Percentiles rank a stretch among this genome's conserved stretches.
Evolutionary conservation across 2,113 vertebrate genomes (phyloP).

Genomic region (Mellivora capensis): DNA sequence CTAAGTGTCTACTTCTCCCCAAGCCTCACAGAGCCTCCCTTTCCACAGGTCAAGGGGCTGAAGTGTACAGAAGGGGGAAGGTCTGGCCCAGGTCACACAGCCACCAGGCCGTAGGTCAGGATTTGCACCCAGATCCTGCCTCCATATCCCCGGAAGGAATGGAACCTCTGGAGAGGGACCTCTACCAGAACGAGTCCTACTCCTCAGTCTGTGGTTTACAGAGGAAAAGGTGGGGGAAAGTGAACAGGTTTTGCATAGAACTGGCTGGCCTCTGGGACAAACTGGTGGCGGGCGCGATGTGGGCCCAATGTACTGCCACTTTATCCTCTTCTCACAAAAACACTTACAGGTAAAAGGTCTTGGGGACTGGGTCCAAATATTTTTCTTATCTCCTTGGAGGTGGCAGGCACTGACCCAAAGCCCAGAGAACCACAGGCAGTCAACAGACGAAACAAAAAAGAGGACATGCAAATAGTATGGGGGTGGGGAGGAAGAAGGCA

Average conservation of each 20-base stretch:
- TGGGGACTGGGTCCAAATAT: background rate
- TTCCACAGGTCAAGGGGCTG: background rate
- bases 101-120: rapidly evolving
- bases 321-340: background rate
- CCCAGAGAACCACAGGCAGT: background rate
- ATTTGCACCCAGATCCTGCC: background rate
- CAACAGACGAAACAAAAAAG: background rate
- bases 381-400: background rate
- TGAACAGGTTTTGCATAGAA: background rate
- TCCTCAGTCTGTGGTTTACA: background rate
- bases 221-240: background rate
- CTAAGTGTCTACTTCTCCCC: background rate
- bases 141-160: background rate
- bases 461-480: background rate
- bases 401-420: background rate
- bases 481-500: background rate
- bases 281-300: rapidly evolving
- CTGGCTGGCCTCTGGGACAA: background rate
- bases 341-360: background rate
- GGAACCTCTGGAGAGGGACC: background rate
- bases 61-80: background rate
- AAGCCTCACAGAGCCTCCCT: background rate
- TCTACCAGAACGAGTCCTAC: background rate
- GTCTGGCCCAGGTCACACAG: background rate
- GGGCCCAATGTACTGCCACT: background rate